A percentile compares a stretch with the other conserved stretches of the same genome.
These are phyloP conservation scores for Nineta flava DNA, from an alignment of 2,888 invertebrate species.

Conservation along the genomic window DNA sequence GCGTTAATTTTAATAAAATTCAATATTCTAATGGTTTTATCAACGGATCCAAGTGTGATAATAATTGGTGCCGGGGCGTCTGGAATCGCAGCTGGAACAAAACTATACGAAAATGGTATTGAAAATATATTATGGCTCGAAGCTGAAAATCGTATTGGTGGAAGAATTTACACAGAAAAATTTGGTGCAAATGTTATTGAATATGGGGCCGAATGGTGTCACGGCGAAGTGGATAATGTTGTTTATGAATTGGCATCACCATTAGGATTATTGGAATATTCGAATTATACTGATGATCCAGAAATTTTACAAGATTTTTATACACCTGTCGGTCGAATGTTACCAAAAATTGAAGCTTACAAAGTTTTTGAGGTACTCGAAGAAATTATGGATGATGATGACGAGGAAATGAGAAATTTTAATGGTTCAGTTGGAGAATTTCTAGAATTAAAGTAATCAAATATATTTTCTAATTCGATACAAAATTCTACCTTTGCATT, in stretches of 20 bases:
- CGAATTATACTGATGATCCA: constrained; percentile 14
- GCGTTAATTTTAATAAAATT: no score
- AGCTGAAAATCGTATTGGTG: constrained; percentile 45
- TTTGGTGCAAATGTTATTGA: constrained; percentile 44
- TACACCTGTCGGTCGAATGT: no score
- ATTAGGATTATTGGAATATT: constrained; percentile 18
- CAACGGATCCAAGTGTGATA: constrained; percentile 20
- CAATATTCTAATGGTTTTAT: no score
- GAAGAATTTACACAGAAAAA: constrained; percentile 36
- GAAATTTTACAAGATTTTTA: no score
- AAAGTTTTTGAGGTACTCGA: constrained; percentile 16
- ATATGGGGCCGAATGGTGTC: constrained; percentile 66
- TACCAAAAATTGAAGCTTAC: not conserved
- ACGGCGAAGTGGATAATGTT: constrained; percentile 48
- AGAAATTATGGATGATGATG: constrained; percentile 14
- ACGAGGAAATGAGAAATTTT: constrained; percentile 15
- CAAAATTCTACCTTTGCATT: constrained; percentile 20
- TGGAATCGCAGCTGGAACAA: constrained; percentile 26
- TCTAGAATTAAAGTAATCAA: not conserved
- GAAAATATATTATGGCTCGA: constrained; percentile 39
- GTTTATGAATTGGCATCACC: constrained; percentile 39
- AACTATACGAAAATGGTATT: constrained; percentile 21
- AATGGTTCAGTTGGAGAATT: constrained; percentile 3
- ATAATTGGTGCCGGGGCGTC: constrained; percentile 26
- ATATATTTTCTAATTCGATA: not conserved